Evolutionary conservation across 2,888 invertebrate genomes (phyloP).

Genomic region (Spatulosminthurus flaviceps): DNA sequence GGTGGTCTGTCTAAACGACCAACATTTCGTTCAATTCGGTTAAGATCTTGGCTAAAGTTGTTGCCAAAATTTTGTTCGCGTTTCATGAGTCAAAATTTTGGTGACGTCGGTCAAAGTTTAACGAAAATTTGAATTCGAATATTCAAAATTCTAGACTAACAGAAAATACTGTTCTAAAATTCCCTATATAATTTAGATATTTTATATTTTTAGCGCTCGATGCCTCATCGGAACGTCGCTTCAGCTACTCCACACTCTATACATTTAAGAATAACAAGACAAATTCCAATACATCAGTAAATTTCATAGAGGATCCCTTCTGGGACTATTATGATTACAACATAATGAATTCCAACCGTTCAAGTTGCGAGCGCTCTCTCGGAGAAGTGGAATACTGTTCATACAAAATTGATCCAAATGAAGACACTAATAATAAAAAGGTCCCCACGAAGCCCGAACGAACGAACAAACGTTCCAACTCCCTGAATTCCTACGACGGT

Average conservation of each 20-base stretch:
- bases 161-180: too few species aligned
- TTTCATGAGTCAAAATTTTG: too few species aligned
- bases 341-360: constrained; percentile 58
- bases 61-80: too few species aligned
- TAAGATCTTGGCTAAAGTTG: too few species aligned
- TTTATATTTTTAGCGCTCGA: not conserved
- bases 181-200: not conserved
- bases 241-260: constrained; percentile 61
- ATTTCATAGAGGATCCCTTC: constrained; percentile 63
- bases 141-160: too few species aligned
- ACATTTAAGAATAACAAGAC: constrained; percentile 56
- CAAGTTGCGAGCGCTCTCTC: constrained; percentile 63
- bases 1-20: too few species aligned
- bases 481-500: constrained; percentile 62
- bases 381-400: constrained; percentile 62
- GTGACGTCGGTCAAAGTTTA: too few species aligned
- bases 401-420: constrained; percentile 53
- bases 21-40: too few species aligned
- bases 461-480: constrained; percentile 57
- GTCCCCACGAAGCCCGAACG: constrained; percentile 59
- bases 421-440: constrained; percentile 28
- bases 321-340: constrained; percentile 64
- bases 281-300: constrained; percentile 60
- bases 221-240: constrained; percentile 52
- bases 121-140: too few species aligned